Evolutionary conservation across 2,888 invertebrate species (phyloP), one percentile per base, ranked within the genome.

Genomic region (Heteromyza rotundicornis): DNA sequence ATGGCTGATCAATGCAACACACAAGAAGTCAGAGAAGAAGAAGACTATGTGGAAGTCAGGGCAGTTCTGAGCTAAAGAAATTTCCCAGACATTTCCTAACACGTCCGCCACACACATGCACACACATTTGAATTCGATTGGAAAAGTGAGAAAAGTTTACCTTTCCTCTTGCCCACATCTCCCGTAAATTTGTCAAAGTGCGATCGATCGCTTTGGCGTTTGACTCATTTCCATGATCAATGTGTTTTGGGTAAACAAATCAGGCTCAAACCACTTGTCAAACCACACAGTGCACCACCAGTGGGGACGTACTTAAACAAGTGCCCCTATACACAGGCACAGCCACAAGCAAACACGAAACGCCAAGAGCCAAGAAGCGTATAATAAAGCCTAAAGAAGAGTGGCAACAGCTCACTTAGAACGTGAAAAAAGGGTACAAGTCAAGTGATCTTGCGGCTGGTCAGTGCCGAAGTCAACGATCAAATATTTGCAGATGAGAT

Each of bases 221-320:
- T 67, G 65, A 65, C 67, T 65, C 67, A 65, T 67, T 65, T 67
- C 65, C 67, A 67, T 60, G 67, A 65, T 67, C 67, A 65, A 67
- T 67, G 65, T 65, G 67, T 47, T 47, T 47, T 47, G 72, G 65
- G 73, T 68, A 76, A 76, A 74, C 76, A 74, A 76, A 74, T 76
- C 74, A 73, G 72, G 69, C 76, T 73, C 73, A 74, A 73, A 71
- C 74, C 74, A 74, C 76, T 76, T 74, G 74, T 76, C 76, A 74
- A 76, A n/a, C 32, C 8, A n/a, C n/a, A n/a, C 40, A 40, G 12
- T n/a, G 40, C 16, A 14, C 40, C 3, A 7, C 3, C 47, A 47
- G 7, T 20, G 47, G 40, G 12, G 19, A 19, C 40, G 14, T n/a
- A 40, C 57, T 56, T 24, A 60, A 60, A 64, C 23, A 58, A 20